Base-by-base conservation (phyloP, 2,888 invertebrate species). In the Drosophila fungiperda region DNA sequence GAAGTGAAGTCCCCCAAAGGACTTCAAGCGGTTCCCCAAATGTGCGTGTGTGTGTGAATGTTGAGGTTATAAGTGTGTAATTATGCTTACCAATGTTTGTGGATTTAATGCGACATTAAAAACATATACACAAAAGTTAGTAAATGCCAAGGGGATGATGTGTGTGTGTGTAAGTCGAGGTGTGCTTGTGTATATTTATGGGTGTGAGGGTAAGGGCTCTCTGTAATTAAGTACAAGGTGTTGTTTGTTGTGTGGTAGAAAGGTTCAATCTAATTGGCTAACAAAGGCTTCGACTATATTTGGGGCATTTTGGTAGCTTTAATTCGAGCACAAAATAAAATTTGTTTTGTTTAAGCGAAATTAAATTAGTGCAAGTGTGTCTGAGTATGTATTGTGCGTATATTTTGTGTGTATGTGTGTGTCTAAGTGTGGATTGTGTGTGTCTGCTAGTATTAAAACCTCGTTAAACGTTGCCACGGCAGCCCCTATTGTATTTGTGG, bases 391-490 rank as follows among this genome's bases (percentile, higher is more conserved):
- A 23, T 26, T 53, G 55, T 50, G 32, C 59, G 48, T 49, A 36
- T 45, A 32, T 54, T 62, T 42, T 49, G 40, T 49, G 35, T 54
- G 36, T 40, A 36, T 26, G 48, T 36, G 60, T 58, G 49, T 53
- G n/a, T 54, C 35, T 36, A 49, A 45, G 54, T 55, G 49, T 52
- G 54, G 55, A 38, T 40, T 68, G 68, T 63, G 48, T 36, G 26
- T 76, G 65, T 78, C 64, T 64, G 66, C 78, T 55, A 38, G 73
- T 78, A 85, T 85, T 85, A 85, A 85, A 89, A 85, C 73, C 85
- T 89, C 82, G 84, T 85, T 85, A 89, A 85, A 89, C 82, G 84
- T 69, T 89, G 89, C 81, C 78, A 84, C 77, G 80, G 58, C 75
- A 71, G 61, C 49, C 48, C 69, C 82, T 55, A 78, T 81, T 81